phyloP scores from a whole-genome alignment of 2,113 vertebrate genomes.

The Chaetorhynchus papuensis region DNA sequence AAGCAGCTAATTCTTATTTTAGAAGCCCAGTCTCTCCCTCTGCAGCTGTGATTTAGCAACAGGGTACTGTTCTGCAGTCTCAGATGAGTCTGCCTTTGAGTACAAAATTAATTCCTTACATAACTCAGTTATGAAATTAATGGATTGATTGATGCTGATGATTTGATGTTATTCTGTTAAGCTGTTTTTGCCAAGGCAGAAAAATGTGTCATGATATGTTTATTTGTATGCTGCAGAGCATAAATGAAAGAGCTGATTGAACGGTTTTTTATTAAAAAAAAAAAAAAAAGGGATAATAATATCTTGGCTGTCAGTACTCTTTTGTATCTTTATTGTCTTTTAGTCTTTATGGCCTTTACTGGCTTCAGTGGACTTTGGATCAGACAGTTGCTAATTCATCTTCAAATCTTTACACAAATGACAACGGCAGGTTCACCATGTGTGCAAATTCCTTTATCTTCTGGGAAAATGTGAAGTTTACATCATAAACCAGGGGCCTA shows the following conservation, averaged over 20 bases:
- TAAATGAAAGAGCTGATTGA: background rate
- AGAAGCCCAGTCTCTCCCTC: background rate
- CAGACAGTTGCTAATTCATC: conserved; percentile 1
- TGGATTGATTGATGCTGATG: background rate
- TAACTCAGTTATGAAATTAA: background rate
- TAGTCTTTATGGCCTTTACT: background rate
- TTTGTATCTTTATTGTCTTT: background rate
- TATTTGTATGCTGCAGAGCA: background rate
- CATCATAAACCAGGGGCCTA: background rate
- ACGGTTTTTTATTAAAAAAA: background rate
- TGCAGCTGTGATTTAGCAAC: background rate
- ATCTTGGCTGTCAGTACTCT: background rate
- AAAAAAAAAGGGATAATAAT: background rate
- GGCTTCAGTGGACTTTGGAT: background rate
- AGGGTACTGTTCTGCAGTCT: background rate
- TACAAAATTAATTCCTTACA: background rate
- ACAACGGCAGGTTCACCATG: background rate
- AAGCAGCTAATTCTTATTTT: background rate
- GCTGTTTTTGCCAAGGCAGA: background rate
- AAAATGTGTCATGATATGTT: background rate
- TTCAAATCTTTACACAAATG: background rate
- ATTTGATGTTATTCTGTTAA: background rate
- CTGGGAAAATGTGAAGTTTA: background rate
- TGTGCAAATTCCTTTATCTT: background rate
- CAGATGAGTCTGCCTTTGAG: background rate